Evolutionary conservation across 2,888 invertebrate species (phyloP).

Genomic region (Drosophila kanekoi): DNA sequence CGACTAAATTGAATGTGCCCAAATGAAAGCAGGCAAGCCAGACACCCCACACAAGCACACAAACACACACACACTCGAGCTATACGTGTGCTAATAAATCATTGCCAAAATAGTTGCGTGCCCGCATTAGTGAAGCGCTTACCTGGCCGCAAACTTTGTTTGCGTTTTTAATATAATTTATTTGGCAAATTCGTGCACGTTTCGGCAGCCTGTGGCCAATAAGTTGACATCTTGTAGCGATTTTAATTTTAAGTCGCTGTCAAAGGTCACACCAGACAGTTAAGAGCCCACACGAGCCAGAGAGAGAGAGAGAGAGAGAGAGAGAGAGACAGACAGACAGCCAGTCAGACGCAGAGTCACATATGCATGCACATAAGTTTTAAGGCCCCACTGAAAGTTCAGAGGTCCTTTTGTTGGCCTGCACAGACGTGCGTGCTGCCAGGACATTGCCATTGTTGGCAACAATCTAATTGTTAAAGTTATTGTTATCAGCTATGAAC

Average conservation of each 20-base stretch:
- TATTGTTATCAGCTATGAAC: conserved; percentile 57
- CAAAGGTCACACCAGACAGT: conserved; percentile 54
- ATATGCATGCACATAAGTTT: conserved; percentile 58
- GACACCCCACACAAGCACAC: conserved; percentile 21
- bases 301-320: conserved; percentile 4
- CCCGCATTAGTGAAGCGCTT: conserved; percentile 52
- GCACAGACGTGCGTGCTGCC: conserved; percentile 52
- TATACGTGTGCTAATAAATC: conserved; percentile 62
- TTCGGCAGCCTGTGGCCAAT: conserved; percentile 52
- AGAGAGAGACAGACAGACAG: conserved; percentile 9
- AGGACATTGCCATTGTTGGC: conserved; percentile 39
- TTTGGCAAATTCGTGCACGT: conserved; percentile 63
- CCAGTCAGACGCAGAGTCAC: conserved; percentile 25
- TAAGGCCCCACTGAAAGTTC: conserved; percentile 53
- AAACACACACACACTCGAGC: not conserved
- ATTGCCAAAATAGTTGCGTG: conserved; percentile 74
- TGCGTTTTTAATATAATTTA: conserved; percentile 68
- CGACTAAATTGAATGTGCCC: conserved; percentile 75
- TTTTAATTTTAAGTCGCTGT: conserved; percentile 64
- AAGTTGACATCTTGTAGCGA: conserved; percentile 43
- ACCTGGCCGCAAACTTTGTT: conserved; percentile 44
- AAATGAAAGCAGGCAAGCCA: conserved; percentile 40
- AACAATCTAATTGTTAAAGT: conserved; percentile 56
- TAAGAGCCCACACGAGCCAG: conserved; percentile 1
- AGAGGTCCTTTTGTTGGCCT: conserved; percentile 42